Conservation (phyloP, 2,888 invertebrate genomes). For the Anthrax anthrax region DNA sequence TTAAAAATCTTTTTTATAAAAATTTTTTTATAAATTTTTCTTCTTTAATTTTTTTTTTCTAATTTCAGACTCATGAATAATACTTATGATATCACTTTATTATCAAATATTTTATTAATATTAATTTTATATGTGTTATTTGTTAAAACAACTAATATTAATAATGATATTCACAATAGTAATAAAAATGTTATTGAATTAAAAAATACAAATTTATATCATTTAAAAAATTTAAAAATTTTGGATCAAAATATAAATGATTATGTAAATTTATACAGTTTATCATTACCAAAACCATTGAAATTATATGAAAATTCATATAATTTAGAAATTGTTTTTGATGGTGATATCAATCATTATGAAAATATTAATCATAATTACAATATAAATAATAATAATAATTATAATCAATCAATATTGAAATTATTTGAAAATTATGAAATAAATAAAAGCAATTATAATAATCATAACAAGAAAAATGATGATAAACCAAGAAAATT, state of each 20-base stretch:
- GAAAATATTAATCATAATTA: constrained; percentile 1
- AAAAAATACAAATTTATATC: neutral
- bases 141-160: neutral
- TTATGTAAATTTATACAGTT: too few species aligned
- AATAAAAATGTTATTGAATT: neutral
- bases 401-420: neutral
- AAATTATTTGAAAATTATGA: constrained; percentile 2
- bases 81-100: neutral
- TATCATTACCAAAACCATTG: constrained; percentile 9
- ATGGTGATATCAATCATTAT: neutral
- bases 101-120: neutral
- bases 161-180: neutral
- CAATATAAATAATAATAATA: constrained; percentile 1
- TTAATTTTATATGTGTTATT: neutral
- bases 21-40: too few species aligned
- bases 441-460: neutral
- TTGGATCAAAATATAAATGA: too few species aligned
- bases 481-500: constrained; percentile 5
- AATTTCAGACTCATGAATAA: constrained; percentile 8
- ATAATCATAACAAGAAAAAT: too few species aligned
- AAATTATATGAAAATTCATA: constrained; percentile 2
- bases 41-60: neutral
- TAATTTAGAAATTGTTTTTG: neutral
- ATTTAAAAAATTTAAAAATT: too few species aligned
- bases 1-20: too few species aligned